phyloP scores from a whole-genome alignment of 2,797 vertebrate genomes.

The Mergus octosetaceus region DNA sequence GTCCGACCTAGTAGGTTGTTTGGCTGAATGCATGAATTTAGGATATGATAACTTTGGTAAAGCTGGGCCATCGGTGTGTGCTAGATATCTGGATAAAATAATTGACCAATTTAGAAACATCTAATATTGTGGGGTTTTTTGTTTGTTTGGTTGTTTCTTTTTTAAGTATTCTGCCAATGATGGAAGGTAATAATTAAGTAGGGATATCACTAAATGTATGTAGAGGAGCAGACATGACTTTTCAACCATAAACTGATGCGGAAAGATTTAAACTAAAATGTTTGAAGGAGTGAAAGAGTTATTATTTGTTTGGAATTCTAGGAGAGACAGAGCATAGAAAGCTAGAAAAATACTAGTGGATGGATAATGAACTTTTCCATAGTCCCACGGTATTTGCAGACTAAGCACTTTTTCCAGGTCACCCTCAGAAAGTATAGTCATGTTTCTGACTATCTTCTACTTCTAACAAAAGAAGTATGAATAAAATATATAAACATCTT shows the following conservation, averaged over 20 bases:
- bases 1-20: background rate
- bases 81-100: background rate
- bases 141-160: background rate
- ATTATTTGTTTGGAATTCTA: background rate
- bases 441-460: background rate
- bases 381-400: background rate
- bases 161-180: background rate
- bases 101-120: background rate
- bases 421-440: background rate
- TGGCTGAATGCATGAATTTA: background rate
- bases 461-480: background rate
- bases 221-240: background rate
- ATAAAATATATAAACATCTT: background rate
- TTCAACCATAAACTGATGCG: background rate
- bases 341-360: background rate
- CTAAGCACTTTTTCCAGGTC: background rate
- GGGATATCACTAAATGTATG: background rate
- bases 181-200: background rate
- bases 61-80: background rate
- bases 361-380: background rate
- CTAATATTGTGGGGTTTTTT: rapidly evolving
- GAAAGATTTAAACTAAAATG: background rate
- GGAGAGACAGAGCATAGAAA: background rate
- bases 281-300: background rate
- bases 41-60: background rate